Conservation (phyloP, 2,113 vertebrate genomes). For the Tautogolabrus adspersus region DNA sequence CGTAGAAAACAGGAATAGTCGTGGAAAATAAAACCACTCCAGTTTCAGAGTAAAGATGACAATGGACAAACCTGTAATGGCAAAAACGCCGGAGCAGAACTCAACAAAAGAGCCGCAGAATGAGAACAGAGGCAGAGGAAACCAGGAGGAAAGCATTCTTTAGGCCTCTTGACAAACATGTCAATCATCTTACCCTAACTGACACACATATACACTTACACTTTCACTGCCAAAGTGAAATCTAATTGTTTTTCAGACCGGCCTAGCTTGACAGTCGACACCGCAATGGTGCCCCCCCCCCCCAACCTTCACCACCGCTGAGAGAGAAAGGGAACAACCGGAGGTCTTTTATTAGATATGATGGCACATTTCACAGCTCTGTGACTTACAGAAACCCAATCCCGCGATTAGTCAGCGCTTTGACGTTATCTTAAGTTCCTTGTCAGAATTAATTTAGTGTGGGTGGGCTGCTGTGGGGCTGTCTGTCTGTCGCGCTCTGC, state of each 20-base stretch:
- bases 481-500: conserved; percentile 78
- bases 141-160: conserved; percentile 69
- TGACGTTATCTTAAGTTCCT: conserved; percentile 85
- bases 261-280: conserved; percentile 63
- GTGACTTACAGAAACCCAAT: conserved; percentile 85
- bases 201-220: conserved; percentile 40
- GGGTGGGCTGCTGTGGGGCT: conserved; percentile 79
- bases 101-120: conserved; percentile 69
- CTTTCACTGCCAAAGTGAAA: conserved; percentile 59
- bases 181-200: conserved; percentile 68
- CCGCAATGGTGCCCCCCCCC: conserved; percentile 25
- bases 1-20: conserved; percentile 68
- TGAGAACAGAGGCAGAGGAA: conserved; percentile 68
- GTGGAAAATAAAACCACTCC: conserved; percentile 70
- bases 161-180: conserved; percentile 73
- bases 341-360: conserved; percentile 87
- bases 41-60: conserved; percentile 54
- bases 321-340: conserved; percentile 76
- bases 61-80: conserved; percentile 74
- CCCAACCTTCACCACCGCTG: conserved; percentile 59
- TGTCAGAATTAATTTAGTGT: conserved; percentile 86
- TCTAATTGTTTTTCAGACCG: conserved; percentile 76
- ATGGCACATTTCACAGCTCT: conserved; percentile 85
- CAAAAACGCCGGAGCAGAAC: conserved; percentile 62
- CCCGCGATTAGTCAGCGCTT: conserved; percentile 83